Evolutionary conservation across 2,113 vertebrate genomes (phyloP), one percentile per base, ranked within the genome.

Genomic region (Collichthys lucidus): DNA sequence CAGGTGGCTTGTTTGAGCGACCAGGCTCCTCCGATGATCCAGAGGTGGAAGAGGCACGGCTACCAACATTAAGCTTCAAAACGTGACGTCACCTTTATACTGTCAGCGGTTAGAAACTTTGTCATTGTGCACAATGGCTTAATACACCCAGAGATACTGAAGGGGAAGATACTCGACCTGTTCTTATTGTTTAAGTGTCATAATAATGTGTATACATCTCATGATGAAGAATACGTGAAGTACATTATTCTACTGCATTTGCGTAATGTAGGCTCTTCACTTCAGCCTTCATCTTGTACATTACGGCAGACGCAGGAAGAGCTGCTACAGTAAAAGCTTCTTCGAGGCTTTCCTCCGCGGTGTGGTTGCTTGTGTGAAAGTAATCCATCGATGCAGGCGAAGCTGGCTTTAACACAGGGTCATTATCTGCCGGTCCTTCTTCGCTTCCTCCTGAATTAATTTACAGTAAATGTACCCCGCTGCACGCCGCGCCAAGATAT

Each of bases 381-480:
- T 35, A 79, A 78, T 85, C 72, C 55, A 55, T 67, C 55, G 53
- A 82, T 49, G 74, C 77, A 74, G 72, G 64, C 55, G 53, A 9
- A 66, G 79, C 73, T 89, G 10, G 70, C 46, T 49, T 57, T 26
- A 71, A 64, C 53, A 49, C 35, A 35, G 20, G 47, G n/a, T 22
- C 47, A 63, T 73, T 84, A 68, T 85, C 77, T 84, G 75, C 53
- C 50, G 20, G 81, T 46, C 16, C 63, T n/a, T 67, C 47, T 73
- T 67, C 57, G 78, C 60, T 68, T 83, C 79, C 26, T 60, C 1
- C 1, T 60, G 80, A 83, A 79, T 63, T 67, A 2, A 84, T 76
- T 80, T 79, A 86, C 72, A 70, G 42, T 84, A 61, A 76, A 83
- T 72, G 47, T 59, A 26, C 63, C 74, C 73, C 35, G 50, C 73